Conservation (phyloP, 2,888 invertebrate species). For the Aquatica leii region DNA sequence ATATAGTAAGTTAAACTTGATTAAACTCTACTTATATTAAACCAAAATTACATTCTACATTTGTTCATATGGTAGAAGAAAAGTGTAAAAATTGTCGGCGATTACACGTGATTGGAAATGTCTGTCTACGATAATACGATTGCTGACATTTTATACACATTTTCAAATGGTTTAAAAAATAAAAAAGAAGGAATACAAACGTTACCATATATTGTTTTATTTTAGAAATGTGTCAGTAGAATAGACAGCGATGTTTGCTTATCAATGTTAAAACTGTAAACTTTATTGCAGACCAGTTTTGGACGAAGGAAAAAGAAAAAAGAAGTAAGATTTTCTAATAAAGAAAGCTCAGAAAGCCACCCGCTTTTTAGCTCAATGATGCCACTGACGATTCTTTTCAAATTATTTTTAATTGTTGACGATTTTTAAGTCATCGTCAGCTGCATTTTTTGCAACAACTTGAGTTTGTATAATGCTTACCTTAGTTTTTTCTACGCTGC, state of each 20-base stretch:
- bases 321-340: slow-evolving; percentile 86
- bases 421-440: slow-evolving; percentile 28
- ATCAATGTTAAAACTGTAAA: slow-evolving; percentile 61
- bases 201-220: too few relatives aligned
- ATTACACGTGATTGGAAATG: too few relatives aligned
- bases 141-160: slow-evolving; percentile 11
- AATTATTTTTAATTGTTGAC: slow-evolving; percentile 7
- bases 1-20: background rate
- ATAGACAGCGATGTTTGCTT: slow-evolving; percentile 57
- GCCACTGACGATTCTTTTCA: slow-evolving; percentile 55
- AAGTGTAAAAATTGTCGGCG: slow-evolving; percentile 7
- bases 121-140: too few relatives aligned
- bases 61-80: slow-evolving; percentile 2
- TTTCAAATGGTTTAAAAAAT: slow-evolving; percentile 8
- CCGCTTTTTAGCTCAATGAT: slow-evolving; percentile 57
- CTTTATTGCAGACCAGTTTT: slow-evolving; percentile 84
- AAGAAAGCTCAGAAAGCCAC: slow-evolving; percentile 56
- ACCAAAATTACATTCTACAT: too few relatives aligned
- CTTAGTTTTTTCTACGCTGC: slow-evolving; percentile 30
- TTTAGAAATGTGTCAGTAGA: slow-evolving; percentile 44
- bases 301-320: slow-evolving; percentile 98
- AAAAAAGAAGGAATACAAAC: slow-evolving; percentile 35
- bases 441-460: slow-evolving; percentile 31
- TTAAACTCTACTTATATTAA: background rate
- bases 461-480: slow-evolving; percentile 26